Evolutionary conservation across 2,888 invertebrate species (phyloP), one percentile per base, ranked within the genome.

Genomic region (Perizoma affinitatum): DNA sequence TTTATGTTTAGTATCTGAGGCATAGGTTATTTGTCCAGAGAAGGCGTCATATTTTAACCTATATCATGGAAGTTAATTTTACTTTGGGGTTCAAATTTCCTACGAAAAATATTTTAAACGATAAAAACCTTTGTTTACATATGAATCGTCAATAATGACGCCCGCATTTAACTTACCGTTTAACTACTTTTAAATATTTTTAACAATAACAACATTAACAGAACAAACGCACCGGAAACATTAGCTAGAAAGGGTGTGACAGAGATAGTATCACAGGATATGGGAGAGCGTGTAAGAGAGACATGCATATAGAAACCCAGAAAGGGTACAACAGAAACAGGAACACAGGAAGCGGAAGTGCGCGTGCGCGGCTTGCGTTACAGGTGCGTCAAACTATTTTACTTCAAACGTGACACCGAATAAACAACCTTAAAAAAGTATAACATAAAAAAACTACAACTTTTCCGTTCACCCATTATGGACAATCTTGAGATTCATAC

Each of bases 291-390:
- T 75, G 74, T 44, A 48, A 56, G 44, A 33, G 9, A 45, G 56
- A 56, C 40, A 41, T 33, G 71, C 61, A 68, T 73, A 41, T 10
- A 46, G 36, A 42, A 47, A 45, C 51, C 40, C 66, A 69, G 78
- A 79, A 75, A 80, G 74, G 68, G 51, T 58, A 50, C 75, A 75
- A 61, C 43, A 58, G 78, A 75, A 83, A 79, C 75, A 82, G 82
- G 79, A 83, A 82, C 77, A 87, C 85, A 81, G 90, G 90, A 90
- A 91, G 73, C 90, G 91, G 90, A 90, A 87, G 85, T 75, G 75
- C 71, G 74, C 80, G 74, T 77, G 77, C 78, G 74, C 74, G 59
- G 64, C 61, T 61, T 66, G 63, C 65, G 62, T 72, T 76, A 82
- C 86, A 86, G 86, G 85, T 84, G 85, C 76, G 74, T 70, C 54